Conservation (phyloP, 2,797 vertebrate genomes). For the Centropyge bicolor region DNA sequence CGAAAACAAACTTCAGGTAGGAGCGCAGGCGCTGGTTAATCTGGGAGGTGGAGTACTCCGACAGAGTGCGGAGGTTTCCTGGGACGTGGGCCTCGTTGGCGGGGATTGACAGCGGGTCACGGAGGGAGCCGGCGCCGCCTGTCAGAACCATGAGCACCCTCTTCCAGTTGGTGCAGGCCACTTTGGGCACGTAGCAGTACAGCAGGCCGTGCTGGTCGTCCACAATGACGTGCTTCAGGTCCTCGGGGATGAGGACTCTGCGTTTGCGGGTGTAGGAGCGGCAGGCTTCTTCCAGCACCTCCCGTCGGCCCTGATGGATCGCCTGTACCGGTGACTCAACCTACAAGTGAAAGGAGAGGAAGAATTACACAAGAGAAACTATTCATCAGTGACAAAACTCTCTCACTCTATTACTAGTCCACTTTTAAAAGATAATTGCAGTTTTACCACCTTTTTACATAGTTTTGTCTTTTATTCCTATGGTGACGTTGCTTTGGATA, state of each 20-base stretch:
- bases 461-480: not conserved
- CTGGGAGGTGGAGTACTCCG: conserved; percentile 88
- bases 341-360: conserved; percentile 45
- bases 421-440: not conserved
- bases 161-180: conserved; percentile 97
- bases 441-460: not conserved
- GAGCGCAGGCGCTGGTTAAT: conserved; percentile 91
- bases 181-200: conserved; percentile 96
- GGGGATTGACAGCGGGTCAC: conserved; percentile 88
- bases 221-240: conserved; percentile 92
- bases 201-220: conserved; percentile 91
- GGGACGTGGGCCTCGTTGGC: conserved; percentile 90
- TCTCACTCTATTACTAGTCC: too few relatives aligned
- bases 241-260: conserved; percentile 88
- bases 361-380: not conserved
- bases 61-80: conserved; percentile 89
- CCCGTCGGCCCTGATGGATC: conserved; percentile 87
- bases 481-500: not conserved
- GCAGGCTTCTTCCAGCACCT: conserved; percentile 87
- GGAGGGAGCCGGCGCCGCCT: conserved; percentile 79
- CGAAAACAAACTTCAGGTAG: conserved; percentile 94
- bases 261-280: conserved; percentile 88
- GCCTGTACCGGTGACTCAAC: conserved; percentile 84
- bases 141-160: conserved; percentile 93
- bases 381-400: not conserved